These are phyloP conservation scores for Pasiphila rectangulata DNA, from an alignment of 2,888 invertebrate species.

Conservation along the genomic window DNA sequence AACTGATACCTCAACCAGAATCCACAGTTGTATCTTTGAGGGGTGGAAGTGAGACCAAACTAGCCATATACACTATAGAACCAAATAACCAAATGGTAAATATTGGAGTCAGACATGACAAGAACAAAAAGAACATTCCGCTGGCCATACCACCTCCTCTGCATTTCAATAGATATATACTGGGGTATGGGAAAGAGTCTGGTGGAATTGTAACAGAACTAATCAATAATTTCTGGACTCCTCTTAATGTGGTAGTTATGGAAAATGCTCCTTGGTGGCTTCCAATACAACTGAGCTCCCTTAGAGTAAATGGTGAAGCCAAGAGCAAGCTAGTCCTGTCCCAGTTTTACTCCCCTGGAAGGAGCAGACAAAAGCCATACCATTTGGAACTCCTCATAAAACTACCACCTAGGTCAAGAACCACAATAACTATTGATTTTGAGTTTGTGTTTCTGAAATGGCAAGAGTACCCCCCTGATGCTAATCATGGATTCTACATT, in stretches of 20 bases:
- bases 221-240: slow-evolving; percentile 88
- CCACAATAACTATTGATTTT: slow-evolving; percentile 92
- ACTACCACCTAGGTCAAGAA: slow-evolving; percentile 89
- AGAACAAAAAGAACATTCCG: slow-evolving; percentile 64
- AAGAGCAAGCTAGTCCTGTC: slow-evolving; percentile 80
- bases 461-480: slow-evolving; percentile 99
- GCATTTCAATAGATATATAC: slow-evolving; percentile 89
- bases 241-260: slow-evolving; percentile 89
- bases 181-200: slow-evolving; percentile 94
- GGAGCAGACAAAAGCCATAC: slow-evolving; percentile 90
- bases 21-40: slow-evolving; percentile 81
- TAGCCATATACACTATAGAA: slow-evolving; percentile 87
- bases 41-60: slow-evolving; percentile 84
- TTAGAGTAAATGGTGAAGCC: slow-evolving; percentile 84
- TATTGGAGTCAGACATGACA: slow-evolving; percentile 82
- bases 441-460: slow-evolving; percentile 98
- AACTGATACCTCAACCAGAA: slow-evolving; percentile 83
- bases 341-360: slow-evolving; percentile 86
- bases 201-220: slow-evolving; percentile 94
- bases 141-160: slow-evolving; percentile 83
- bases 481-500: slow-evolving; percentile 98
- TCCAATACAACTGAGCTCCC: slow-evolving; percentile 93
- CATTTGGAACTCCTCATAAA: slow-evolving; percentile 92
- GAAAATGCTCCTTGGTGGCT: slow-evolving; percentile 96
- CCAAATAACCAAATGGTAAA: slow-evolving; percentile 82